phyloP scores from a whole-genome alignment of 2,113 vertebrate genomes.

The Micronisus gabar region DNA sequence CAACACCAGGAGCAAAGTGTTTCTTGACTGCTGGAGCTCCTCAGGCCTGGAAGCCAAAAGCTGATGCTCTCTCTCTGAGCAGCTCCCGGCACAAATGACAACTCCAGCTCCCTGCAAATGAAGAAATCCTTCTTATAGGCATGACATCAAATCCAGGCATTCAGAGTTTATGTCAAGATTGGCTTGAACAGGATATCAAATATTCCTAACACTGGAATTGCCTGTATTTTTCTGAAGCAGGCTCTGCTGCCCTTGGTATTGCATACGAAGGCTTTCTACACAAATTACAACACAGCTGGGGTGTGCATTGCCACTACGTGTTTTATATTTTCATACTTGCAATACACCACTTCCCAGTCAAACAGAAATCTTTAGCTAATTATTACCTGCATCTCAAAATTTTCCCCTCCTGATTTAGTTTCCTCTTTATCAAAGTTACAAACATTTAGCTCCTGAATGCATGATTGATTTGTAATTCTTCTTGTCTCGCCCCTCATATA shows the following conservation, averaged over 20 bases:
- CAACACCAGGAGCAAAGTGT: constrained; percentile 53
- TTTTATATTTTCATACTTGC: not conserved
- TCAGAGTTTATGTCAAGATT: not conserved
- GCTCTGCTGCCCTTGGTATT: not conserved
- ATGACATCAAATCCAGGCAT: not conserved
- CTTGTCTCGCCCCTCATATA: not conserved
- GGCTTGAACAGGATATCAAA: not conserved
- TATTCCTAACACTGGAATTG: not conserved
- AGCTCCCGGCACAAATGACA: constrained; percentile 95
- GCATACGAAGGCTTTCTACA: not conserved
- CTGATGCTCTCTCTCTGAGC: constrained; percentile 93
- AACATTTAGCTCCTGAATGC: not conserved
- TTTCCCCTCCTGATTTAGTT: not conserved
- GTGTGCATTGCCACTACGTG: not conserved
- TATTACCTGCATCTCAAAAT: not conserved
- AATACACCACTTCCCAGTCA: not conserved
- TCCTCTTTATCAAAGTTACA: not conserved
- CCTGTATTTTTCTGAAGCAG: not conserved
- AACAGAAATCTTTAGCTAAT: constrained; percentile 13
- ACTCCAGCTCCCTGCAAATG: constrained; percentile 92
- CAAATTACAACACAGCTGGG: not conserved
- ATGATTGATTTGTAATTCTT: constrained; percentile 21
- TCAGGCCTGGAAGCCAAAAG: constrained; percentile 80
- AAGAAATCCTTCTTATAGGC: constrained; percentile 43
- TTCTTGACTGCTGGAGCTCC: constrained; percentile 26